Percentiles rank a stretch among this genome's conserved stretches.
Conservation (phyloP, 2,888 invertebrate species). For the Acholoe squamosa region DNA sequence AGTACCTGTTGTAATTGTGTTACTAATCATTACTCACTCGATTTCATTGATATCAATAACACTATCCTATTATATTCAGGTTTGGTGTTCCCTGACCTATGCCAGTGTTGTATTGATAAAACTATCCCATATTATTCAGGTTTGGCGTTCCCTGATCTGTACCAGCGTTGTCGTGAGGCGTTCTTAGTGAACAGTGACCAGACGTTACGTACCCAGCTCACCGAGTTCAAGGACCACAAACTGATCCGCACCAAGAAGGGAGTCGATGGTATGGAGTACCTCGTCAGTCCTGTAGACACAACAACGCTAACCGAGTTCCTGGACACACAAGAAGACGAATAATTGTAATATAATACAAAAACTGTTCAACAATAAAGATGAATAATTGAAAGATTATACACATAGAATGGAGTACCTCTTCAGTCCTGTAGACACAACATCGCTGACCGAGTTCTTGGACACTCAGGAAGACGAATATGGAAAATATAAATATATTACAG, state of each 20-base stretch:
- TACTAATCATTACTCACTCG: too few relatives aligned
- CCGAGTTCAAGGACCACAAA: slow-evolving; percentile 97
- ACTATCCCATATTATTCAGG: slow-evolving; percentile 85
- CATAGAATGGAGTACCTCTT: slow-evolving; percentile 90
- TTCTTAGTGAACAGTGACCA: slow-evolving; percentile 96
- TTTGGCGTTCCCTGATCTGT: slow-evolving; percentile 92
- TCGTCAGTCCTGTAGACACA: slow-evolving; percentile 91
- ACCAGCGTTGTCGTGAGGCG: slow-evolving; percentile 92
- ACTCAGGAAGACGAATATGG: slow-evolving; percentile 68
- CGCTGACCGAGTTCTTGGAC: slow-evolving; percentile 87
- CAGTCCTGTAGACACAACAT: slow-evolving; percentile 89
- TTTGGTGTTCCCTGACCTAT: slow-evolving; percentile 92
- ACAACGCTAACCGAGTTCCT: slow-evolving; percentile 88
- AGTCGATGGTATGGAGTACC: slow-evolving; percentile 92
- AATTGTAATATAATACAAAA: too few relatives aligned
- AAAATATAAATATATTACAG: too few relatives aligned
- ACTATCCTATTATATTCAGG: too few relatives aligned
- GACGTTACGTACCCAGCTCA: slow-evolving; percentile 94
- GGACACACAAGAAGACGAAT: slow-evolving; percentile 70
- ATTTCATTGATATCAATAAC: too few relatives aligned
- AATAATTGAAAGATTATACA: too few relatives aligned
- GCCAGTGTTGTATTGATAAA: slow-evolving; percentile 90
- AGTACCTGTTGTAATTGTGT: too few relatives aligned
- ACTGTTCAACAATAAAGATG: too few relatives aligned
- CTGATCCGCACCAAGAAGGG: slow-evolving; percentile 91